These are phyloP conservation scores for Hylaeus volcanicus DNA, from an alignment of 1,140 invertebrate species.

Conservation along the genomic window DNA sequence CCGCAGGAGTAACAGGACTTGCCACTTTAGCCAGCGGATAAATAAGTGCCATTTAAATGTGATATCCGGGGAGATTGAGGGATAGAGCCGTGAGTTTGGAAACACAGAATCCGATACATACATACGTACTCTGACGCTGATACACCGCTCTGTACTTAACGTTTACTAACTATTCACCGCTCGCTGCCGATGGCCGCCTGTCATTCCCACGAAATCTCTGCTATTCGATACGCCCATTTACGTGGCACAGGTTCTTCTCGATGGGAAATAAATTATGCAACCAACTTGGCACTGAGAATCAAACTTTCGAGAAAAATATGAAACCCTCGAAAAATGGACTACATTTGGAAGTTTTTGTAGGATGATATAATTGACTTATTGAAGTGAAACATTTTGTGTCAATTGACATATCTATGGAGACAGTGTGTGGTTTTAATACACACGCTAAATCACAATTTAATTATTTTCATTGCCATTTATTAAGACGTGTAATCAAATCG, in stretches of 20 bases:
- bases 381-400: too few species aligned
- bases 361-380: too few species aligned
- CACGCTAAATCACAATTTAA: too few species aligned
- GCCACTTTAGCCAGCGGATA: constrained; percentile 54
- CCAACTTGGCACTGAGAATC: not conserved
- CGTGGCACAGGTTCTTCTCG: not conserved
- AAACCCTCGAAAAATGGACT: too few species aligned
- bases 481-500: too few species aligned
- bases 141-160: constrained; percentile 64
- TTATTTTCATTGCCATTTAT: too few species aligned
- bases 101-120: constrained; percentile 59
- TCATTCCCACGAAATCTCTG: constrained; percentile 30
- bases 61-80: constrained; percentile 55
- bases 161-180: constrained; percentile 64
- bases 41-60: constrained; percentile 68
- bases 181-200: constrained; percentile 19
- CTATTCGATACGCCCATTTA: not conserved
- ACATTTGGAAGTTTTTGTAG: too few species aligned
- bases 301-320: not conserved
- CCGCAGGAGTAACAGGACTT: constrained; percentile 53
- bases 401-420: too few species aligned
- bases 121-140: constrained; percentile 55
- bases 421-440: too few species aligned
- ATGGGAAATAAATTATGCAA: constrained; percentile 14
- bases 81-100: constrained; percentile 21